Percentiles rank a stretch among this genome's conserved stretches.
Conservation (phyloP, 1,140 invertebrate genomes). For the Dysdera silvatica region DNA sequence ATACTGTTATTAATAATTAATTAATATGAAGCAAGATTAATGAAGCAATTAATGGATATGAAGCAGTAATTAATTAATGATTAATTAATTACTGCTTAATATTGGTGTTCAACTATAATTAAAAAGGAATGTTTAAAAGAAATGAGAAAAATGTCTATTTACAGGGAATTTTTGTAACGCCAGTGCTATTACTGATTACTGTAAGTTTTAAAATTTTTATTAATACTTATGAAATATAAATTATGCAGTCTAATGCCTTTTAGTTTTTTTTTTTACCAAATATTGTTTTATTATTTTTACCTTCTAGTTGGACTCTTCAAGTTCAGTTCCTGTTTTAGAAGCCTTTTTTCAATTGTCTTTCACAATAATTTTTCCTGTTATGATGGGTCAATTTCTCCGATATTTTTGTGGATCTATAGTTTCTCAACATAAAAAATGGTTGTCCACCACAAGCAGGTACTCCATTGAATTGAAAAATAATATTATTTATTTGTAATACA, state of each 20-base stretch:
- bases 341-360: conserved; percentile 9
- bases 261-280: not conserved
- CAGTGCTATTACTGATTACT: conserved; percentile 9
- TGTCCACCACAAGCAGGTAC: conserved; percentile 15
- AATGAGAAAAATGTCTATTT: not conserved
- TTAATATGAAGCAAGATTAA: too few relatives aligned
- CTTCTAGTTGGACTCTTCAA: conserved; percentile 2
- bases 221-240: too few relatives aligned
- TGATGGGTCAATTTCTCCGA: not conserved
- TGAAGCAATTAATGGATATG: too few relatives aligned
- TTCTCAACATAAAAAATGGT: not conserved
- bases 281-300: not conserved
- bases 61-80: too few relatives aligned
- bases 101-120: not conserved
- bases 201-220: conserved; percentile 2
- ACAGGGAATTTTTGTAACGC: conserved; percentile 13
- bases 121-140: not conserved
- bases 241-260: too few relatives aligned
- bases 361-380: conserved; percentile 16
- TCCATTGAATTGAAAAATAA: too few relatives aligned
- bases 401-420: not conserved
- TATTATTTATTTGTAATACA: too few relatives aligned
- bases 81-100: not conserved
- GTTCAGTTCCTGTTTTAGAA: conserved; percentile 5
- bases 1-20: too few relatives aligned